A percentile compares a stretch with the other conserved stretches of the same genome.
phyloP scores from a whole-genome alignment of 2,888 invertebrate species.

The Branchinecta sandiegonensis region DNA sequence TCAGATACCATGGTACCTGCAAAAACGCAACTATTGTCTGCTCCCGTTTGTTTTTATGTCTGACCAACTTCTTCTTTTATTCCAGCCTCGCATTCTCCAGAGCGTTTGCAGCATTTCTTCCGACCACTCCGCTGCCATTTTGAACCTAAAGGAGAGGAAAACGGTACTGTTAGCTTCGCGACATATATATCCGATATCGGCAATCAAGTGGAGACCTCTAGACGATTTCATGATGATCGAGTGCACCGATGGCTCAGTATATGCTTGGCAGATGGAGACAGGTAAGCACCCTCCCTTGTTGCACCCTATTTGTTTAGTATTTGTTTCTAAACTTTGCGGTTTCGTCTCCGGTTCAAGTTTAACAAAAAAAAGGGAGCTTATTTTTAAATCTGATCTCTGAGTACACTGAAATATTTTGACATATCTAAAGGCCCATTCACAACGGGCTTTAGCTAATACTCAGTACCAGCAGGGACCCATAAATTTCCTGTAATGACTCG shows the following conservation, averaged over 20 bases:
- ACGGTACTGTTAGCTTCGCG: slow-evolving; percentile 85
- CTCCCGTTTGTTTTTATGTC: too few relatives aligned
- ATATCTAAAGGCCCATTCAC: too few relatives aligned
- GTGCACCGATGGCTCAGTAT: slow-evolving; percentile 92
- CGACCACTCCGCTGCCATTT: slow-evolving; percentile 89
- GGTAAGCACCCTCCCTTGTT: slow-evolving; percentile 33
- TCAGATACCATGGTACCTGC: too few relatives aligned
- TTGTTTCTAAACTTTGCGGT: too few relatives aligned
- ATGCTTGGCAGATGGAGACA: slow-evolving; percentile 99
- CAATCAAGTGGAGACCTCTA: slow-evolving; percentile 88
- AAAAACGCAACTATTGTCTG: too few relatives aligned
- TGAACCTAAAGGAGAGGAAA: slow-evolving; percentile 81
- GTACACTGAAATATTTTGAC: too few relatives aligned
- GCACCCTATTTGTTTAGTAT: too few relatives aligned
- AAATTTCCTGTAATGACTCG: too few relatives aligned
- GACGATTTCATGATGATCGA: slow-evolving; percentile 97
- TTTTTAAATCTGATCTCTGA: too few relatives aligned
- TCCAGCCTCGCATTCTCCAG: slow-evolving; percentile 73
- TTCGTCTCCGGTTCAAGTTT: neutral
- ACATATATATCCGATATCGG: slow-evolving; percentile 88
- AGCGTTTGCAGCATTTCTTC: slow-evolving; percentile 93
- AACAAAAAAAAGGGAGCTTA: neutral
- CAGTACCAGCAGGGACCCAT: too few relatives aligned
- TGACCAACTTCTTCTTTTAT: slow-evolving; percentile 29
- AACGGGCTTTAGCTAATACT: too few relatives aligned